Percentiles rank a stretch among this genome's conserved stretches.
These are phyloP conservation scores for Drosophila watanabei DNA, from an alignment of 1,140 invertebrate species.

Conservation along the genomic window DNA sequence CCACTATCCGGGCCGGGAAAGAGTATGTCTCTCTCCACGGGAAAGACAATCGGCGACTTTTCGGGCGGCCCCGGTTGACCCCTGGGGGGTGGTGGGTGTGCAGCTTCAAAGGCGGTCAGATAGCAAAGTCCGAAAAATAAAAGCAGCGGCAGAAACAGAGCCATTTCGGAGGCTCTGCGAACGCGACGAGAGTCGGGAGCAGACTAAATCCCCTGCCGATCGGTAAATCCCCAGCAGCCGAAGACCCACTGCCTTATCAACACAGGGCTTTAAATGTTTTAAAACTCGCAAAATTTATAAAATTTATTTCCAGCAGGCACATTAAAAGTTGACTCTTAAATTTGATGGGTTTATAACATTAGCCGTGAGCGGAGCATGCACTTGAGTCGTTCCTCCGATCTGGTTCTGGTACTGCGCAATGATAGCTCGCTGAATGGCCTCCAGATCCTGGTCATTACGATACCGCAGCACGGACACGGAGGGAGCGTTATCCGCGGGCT, in stretches of 20 bases:
- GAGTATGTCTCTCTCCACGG: slow-evolving; percentile 50
- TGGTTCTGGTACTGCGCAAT: slow-evolving; percentile 74
- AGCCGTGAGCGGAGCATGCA: slow-evolving; percentile 60
- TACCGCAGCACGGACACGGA: slow-evolving; percentile 66
- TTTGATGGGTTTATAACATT: slow-evolving; percentile 53
- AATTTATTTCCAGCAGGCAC: slow-evolving; percentile 52
- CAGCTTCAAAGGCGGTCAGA: neutral
- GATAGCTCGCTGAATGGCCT: slow-evolving; percentile 60
- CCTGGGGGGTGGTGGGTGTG: slow-evolving; percentile 5
- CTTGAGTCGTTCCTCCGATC: slow-evolving; percentile 59
- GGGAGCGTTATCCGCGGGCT: slow-evolving; percentile 46
- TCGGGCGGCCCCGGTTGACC: neutral
- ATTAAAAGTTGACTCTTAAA: slow-evolving; percentile 61
- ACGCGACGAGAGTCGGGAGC: slow-evolving; percentile 47
- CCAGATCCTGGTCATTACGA: slow-evolving; percentile 67
- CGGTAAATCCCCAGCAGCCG: slow-evolving; percentile 29
- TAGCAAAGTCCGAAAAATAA: slow-evolving; percentile 20
- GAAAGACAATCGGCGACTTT: slow-evolving; percentile 39
- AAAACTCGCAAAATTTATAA: slow-evolving; percentile 36
- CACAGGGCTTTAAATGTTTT: slow-evolving; percentile 10
- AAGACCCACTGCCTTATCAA: slow-evolving; percentile 54
- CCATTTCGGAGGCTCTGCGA: slow-evolving; percentile 43
- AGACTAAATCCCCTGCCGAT: slow-evolving; percentile 48
- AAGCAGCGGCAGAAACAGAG: slow-evolving; percentile 19
- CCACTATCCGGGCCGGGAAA: slow-evolving; percentile 29